phyloP scores from a whole-genome alignment of 2,888 invertebrate species.

The Harpalus rubripes region DNA sequence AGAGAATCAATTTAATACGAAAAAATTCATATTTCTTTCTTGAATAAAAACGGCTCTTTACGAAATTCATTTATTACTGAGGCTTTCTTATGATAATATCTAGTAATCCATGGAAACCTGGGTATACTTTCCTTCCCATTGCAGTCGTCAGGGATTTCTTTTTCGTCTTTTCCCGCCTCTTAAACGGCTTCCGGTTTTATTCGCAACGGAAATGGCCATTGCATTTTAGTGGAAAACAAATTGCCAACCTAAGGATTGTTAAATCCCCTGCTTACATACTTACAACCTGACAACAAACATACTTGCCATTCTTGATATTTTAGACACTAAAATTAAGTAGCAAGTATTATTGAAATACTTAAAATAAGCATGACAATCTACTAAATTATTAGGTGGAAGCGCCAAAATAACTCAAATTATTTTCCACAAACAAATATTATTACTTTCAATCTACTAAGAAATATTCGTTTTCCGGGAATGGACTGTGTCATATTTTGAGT shows the following conservation, averaged over 20 bases:
- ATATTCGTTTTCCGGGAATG: too few relatives aligned
- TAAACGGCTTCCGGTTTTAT: slow-evolving; percentile 59
- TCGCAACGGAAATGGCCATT: slow-evolving; percentile 60
- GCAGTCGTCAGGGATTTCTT: slow-evolving; percentile 44
- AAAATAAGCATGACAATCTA: too few relatives aligned
- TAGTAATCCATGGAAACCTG: slow-evolving; percentile 61
- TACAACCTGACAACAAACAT: slow-evolving; percentile 32
- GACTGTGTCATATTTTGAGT: too few relatives aligned
- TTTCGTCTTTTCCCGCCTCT: slow-evolving; percentile 62
- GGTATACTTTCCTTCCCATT: slow-evolving; percentile 2
- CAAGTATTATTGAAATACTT: too few relatives aligned
- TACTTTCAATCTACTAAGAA: too few relatives aligned
- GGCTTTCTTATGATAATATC: slow-evolving; percentile 64
- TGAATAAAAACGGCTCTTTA: slow-evolving; percentile 41
- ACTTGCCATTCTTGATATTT: neutral
- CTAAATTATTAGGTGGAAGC: too few relatives aligned
- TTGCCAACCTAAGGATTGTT: slow-evolving; percentile 54
- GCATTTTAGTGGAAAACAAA: slow-evolving; percentile 62
- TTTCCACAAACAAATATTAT: too few relatives aligned
- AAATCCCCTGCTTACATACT: slow-evolving; percentile 37
- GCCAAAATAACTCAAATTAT: too few relatives aligned
- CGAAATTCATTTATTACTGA: slow-evolving; percentile 63
- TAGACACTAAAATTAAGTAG: too few relatives aligned
- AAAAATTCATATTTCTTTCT: slow-evolving; percentile 44
- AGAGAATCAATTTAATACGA: neutral